phyloP scores from a whole-genome alignment of 2,888 invertebrate genomes.

The Clitarchus hookeri region DNA sequence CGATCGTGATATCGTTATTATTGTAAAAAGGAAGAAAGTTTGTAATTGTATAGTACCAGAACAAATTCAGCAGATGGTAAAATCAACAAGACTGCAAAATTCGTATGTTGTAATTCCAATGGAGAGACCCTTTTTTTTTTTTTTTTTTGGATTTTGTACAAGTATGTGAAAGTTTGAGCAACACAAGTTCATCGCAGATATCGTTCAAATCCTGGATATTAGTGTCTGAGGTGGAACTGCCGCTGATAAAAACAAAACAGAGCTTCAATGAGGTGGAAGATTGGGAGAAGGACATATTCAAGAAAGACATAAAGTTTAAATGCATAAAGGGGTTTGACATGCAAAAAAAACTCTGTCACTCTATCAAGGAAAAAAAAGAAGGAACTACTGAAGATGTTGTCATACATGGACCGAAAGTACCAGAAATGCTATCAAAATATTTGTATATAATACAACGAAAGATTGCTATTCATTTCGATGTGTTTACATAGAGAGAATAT shows the following conservation, averaged over 20 bases:
- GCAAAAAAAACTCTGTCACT: neutral
- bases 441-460: too few species aligned
- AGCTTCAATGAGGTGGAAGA: conserved; percentile 8
- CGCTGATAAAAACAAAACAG: neutral
- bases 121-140: neutral
- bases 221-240: neutral
- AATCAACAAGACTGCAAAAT: neutral
- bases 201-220: neutral
- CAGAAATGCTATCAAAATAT: conserved; percentile 1
- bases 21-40: conserved; percentile 42
- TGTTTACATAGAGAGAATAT: too few species aligned
- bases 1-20: conserved; percentile 42
- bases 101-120: neutral
- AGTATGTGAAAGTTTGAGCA: neutral
- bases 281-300: neutral
- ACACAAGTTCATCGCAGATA: neutral
- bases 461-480: too few species aligned
- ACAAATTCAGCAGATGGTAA: neutral
- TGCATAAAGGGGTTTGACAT: neutral
- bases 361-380: neutral
- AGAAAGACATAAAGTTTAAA: neutral
- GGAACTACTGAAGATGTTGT: neutral
- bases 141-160: neutral
- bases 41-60: conserved; percentile 3
- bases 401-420: neutral